Base-by-base conservation (phyloP, 2,888 invertebrate genomes). In the Myopa testacea region DNA sequence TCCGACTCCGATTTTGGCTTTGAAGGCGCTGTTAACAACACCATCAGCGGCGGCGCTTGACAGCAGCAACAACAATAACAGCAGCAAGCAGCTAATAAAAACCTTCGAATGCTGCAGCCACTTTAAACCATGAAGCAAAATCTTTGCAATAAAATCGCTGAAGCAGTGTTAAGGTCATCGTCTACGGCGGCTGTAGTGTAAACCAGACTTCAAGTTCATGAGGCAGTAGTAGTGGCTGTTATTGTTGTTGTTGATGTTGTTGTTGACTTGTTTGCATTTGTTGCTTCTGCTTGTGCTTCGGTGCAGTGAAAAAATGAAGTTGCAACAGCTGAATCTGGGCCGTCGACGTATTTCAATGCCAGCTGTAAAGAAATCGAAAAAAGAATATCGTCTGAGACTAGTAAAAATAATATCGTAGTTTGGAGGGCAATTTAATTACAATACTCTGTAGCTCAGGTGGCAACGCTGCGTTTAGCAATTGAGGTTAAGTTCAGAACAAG, bases 91-190 rank as follows among this genome's bases (percentile, higher is more conserved):
- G 14, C 8, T 8, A 4, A 40, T 38, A 67, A 67, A 14, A 7
- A 5, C 34, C 63, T 37, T 63, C 63, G 63, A 12, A 63, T 12
- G 37, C 34, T 63, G 63, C 63, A 63, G 19, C 6, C 26, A 38
- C 34, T 14, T 37, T 52, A 8, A 70, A 55, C 70, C 70, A 70
- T 55, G 26, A 52, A 69, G 50, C 19, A 50, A 34, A 70, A 70
- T 70, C 70, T 55, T 70, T 55, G 55, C 55, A 55, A 55, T 70
- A 26, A 52, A 70, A 55, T 55, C 55, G 55, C 4, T 55, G 55
- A 55, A 70, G 55, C 55, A 70, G 70, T 70, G 70, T 70, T 70
- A 70, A 70, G 70, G 70, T 70, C 70, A 70, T 52, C 70, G 12
- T 16, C 55, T 4, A 52, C 14, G 52, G 55, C 69, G 12, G 50